Percentiles rank a stretch among this genome's conserved stretches.
Evolutionary conservation across 2,888 invertebrate genomes (phyloP).

Genomic region (Monochamus alternatus): DNA sequence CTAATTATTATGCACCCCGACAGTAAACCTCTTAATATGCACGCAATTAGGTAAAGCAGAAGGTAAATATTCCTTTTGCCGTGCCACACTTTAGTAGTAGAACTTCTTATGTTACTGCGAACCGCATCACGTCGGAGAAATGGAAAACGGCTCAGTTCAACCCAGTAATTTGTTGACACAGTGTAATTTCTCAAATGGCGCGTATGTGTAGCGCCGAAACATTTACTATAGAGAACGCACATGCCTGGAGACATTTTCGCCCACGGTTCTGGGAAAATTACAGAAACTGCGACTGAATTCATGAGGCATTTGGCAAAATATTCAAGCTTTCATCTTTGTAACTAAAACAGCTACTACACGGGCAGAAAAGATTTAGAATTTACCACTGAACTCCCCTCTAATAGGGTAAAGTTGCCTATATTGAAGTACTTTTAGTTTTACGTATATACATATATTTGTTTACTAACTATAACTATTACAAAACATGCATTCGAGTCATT

Average conservation of each 20-base stretch:
- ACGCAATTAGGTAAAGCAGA: background rate
- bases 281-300: background rate
- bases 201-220: slow-evolving; percentile 1
- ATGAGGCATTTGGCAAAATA: background rate
- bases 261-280: background rate
- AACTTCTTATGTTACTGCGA: slow-evolving; percentile 13
- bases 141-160: slow-evolving; percentile 20
- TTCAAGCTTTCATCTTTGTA: background rate
- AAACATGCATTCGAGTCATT: too few species aligned
- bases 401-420: too few species aligned
- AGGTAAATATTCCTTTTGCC: background rate
- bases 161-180: slow-evolving; percentile 28
- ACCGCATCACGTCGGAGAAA: slow-evolving; percentile 14
- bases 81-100: background rate
- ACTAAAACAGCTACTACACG: too few species aligned
- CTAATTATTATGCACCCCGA: slow-evolving; percentile 1
- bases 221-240: slow-evolving; percentile 28
- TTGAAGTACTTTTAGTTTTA: too few species aligned
- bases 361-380: too few species aligned
- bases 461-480: too few species aligned
- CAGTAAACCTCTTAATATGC: background rate
- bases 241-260: slow-evolving; percentile 20
- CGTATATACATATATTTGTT: too few species aligned
- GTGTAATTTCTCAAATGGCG: slow-evolving; percentile 35
- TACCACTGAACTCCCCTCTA: too few species aligned